Percentiles rank a stretch among this genome's conserved stretches.
Conservation (phyloP, 1,140 invertebrate genomes). For the Xylocopa sonorina region DNA sequence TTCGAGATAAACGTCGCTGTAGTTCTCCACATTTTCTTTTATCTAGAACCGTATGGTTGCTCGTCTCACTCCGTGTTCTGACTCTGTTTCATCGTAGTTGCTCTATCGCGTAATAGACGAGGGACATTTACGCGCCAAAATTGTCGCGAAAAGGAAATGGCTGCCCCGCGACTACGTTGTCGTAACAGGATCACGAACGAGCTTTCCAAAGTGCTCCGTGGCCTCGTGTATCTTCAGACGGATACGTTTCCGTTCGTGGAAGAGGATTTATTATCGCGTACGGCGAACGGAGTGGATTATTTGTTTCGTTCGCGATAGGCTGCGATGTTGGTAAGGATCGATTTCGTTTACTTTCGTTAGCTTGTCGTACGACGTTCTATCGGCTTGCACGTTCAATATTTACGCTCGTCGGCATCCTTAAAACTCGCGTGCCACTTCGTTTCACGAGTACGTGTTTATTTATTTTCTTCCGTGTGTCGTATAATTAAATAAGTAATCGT, state of each 20-base stretch:
- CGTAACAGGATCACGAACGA: neutral
- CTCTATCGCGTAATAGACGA: neutral
- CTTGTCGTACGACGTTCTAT: neutral
- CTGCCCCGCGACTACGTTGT: neutral
- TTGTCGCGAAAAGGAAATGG: neutral
- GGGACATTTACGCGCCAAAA: slow-evolving; percentile 23
- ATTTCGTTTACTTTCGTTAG: slow-evolving; percentile 2
- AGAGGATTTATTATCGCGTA: neutral
- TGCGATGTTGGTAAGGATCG: neutral
- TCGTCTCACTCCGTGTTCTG: neutral
- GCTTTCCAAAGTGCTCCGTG: too few species aligned
- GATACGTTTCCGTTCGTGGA: neutral
- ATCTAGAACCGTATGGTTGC: neutral
- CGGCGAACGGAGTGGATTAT: neutral
- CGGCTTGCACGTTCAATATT: slow-evolving; percentile 24
- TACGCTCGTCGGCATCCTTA: neutral
- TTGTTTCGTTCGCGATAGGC: neutral
- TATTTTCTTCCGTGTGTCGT: too few species aligned
- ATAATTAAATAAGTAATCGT: neutral
- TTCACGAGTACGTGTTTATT: neutral
- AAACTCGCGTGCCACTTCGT: neutral
- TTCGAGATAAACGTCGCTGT: neutral
- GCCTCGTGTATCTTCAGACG: neutral
- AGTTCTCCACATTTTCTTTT: neutral
- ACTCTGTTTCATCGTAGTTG: neutral